Conservation (phyloP, 2,113 vertebrate genomes). For the Miniopterus natalensis region DNA sequence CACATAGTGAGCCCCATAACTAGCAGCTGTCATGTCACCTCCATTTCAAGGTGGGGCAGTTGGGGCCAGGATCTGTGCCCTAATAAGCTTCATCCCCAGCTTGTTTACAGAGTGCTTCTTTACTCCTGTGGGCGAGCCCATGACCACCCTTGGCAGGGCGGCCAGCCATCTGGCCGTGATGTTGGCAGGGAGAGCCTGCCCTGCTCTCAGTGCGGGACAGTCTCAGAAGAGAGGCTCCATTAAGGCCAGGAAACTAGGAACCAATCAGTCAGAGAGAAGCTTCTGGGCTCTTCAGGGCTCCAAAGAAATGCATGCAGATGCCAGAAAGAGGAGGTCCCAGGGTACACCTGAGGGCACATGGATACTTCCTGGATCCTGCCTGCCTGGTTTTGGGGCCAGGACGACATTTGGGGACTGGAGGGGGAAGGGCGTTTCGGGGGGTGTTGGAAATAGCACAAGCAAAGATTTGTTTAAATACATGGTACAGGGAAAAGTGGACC, state of each 20-base stretch:
- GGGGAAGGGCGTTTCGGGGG: neutral
- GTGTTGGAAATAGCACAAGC: neutral
- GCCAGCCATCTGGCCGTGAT: neutral
- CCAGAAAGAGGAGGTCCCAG: neutral
- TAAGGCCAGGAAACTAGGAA: neutral
- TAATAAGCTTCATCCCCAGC: neutral
- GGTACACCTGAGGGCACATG: accelerated
- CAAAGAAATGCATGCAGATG: accelerated
- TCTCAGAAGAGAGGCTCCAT: neutral
- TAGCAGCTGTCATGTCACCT: neutral
- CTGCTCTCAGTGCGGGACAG: neutral
- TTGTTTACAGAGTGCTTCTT: neutral
- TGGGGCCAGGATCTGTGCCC: neutral
- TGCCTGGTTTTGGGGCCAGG: neutral
- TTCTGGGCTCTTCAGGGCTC: accelerated
- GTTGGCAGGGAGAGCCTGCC: neutral
- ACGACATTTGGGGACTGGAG: neutral
- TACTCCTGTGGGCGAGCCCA: accelerated
- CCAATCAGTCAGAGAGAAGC: neutral
- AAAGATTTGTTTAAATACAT: neutral
- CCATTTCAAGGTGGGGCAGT: neutral
- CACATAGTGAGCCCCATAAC: neutral
- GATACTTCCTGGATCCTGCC: neutral
- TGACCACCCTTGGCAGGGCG: neutral
- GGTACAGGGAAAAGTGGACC: neutral